Conservation (phyloP, 2,888 invertebrate species). For the Nymphalis c-album region DNA sequence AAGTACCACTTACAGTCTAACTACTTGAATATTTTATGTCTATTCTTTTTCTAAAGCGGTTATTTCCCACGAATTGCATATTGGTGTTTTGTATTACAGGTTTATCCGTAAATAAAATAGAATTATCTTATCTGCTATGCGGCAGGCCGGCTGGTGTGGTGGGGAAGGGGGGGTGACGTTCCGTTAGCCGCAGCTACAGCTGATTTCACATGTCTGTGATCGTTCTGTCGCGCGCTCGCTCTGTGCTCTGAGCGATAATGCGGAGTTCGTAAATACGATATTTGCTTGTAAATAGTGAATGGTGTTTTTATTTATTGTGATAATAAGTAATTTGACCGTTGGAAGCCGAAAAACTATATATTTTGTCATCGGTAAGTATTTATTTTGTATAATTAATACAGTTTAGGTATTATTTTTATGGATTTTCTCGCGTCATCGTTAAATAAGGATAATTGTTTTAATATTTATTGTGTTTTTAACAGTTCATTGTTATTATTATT, state of each 20-base stretch:
- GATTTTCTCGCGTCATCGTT: not conserved
- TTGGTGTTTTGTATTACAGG: constrained; percentile 37
- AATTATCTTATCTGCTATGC: constrained; percentile 62
- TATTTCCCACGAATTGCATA: constrained; percentile 39
- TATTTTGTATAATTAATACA: constrained; percentile 6
- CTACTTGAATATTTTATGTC: not conserved
- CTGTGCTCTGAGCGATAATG: constrained; percentile 55
- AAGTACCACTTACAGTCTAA: not conserved
- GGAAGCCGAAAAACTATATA: constrained; percentile 16
- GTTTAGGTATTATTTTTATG: constrained; percentile 1
- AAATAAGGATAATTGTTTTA: not conserved
- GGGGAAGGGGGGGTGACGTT: constrained; percentile 48
- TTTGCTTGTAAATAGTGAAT: constrained; percentile 32
- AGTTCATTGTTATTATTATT: no score
- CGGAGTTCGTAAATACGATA: constrained; percentile 56
- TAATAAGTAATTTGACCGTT: constrained; percentile 27
- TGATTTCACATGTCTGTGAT: constrained; percentile 75
- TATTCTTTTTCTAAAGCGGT: constrained; percentile 9
- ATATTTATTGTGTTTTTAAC: no score
- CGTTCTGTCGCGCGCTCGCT: constrained; percentile 57
- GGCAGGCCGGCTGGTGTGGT: constrained; percentile 43
- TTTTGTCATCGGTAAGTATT: constrained; percentile 28
- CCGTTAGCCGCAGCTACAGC: constrained; percentile 62
- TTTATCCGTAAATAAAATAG: constrained; percentile 63
- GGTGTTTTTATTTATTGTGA: constrained; percentile 33